Evolutionary conservation across 2,113 vertebrate genomes (phyloP), one percentile per base, ranked within the genome.

Genomic region (Burhinus oedicnemus): DNA sequence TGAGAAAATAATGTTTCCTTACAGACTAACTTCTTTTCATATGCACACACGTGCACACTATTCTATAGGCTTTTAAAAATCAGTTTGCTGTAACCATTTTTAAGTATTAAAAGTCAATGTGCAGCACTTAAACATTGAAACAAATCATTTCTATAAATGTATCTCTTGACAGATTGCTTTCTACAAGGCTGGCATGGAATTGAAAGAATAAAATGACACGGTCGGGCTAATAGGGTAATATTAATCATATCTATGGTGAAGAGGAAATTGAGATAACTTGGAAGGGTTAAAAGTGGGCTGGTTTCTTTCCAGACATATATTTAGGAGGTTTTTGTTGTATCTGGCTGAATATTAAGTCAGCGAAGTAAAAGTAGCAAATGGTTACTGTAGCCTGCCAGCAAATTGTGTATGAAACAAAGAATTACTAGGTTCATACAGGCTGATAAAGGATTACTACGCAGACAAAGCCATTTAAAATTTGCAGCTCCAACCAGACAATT

Each of bases 381-480:
- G 91, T 76, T 93, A 96, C 91, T 93, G 95, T 91, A 96, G 85
- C 61, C 92, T 96, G 90, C 83, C 93, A 92, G 86, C 32, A 96
- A 96, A 94, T 58, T 77, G 74, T 15, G 13, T 94, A 92, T 91
- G 94, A 97, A 97, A 97, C 96, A 98, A 97, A 96, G 83, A 97
- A 95, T 97, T 87, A 93, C 92, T 96, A 83, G 91, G 90, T 95
- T 93, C 91, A 83, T 94, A 89, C 69, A 89, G 75, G 76, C 79
- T 85, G 64, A 92, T 96, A 96, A 97, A 92, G 82, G 92, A 92
- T 96, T 94, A 68, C 87, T 80, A 36, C 75, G 71, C 58, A 95
- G 92, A 94, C 84, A 94, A 93, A 97, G 87, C 70, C 79, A 89
- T 97, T 96, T 97, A 82, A 82, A 96, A 97, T 97, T 93, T 97